Evolutionary conservation across 2,797 vertebrate species (phyloP), one percentile per base, ranked within the genome.

Genomic region (Argentina silus): DNA sequence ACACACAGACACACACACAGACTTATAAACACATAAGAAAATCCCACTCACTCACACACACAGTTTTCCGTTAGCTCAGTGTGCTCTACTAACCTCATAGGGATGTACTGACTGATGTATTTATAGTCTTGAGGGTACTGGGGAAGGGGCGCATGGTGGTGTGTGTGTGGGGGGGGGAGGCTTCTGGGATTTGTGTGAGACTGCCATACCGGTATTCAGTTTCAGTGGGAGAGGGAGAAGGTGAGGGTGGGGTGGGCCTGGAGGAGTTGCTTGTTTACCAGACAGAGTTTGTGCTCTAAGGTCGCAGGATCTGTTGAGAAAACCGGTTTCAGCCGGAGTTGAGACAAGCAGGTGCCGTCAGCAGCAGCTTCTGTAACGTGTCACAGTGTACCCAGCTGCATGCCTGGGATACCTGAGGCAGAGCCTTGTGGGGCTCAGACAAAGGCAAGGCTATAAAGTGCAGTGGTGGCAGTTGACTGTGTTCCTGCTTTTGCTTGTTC

Each of bases 241-340:
- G 73, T 12, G n/a, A 3, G 51, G 66, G 67, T 80, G 78, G 84
- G 84, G 73, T 83, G 69, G 77, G 81, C 75, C 81, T 61, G 3
- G 86, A 72, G 61, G 73, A 75, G 63, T 9, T 15, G 75, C 69
- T 78, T 92, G 91, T 94, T 94, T 92, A 92, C 85, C 67, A 53
- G 21, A 48, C 1, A 19, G 43, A 48, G 73, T 70, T 36, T 67
- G 75, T 63, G 15, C 36, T 42, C 43, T 87, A 84, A 90, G 86
- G 89, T 88, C 78, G 86, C 60, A 57, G 66, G 47, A 21, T 70
- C 79, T 82, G 74, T 83, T 42, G 11, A 73, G 42, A 67, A 79
- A 80, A 72, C 83, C 78, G 77, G 86, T 87, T 91, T 73, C 77
- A 83, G 79, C 71, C 7, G 23, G 45, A 15, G 45, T n/a, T 7